A percentile compares a stretch with the other conserved stretches of the same genome.
These are phyloP conservation scores for Porites cylindrica DNA, from an alignment of 92 coral and sea anemone genomes.

Conservation along the genomic window DNA sequence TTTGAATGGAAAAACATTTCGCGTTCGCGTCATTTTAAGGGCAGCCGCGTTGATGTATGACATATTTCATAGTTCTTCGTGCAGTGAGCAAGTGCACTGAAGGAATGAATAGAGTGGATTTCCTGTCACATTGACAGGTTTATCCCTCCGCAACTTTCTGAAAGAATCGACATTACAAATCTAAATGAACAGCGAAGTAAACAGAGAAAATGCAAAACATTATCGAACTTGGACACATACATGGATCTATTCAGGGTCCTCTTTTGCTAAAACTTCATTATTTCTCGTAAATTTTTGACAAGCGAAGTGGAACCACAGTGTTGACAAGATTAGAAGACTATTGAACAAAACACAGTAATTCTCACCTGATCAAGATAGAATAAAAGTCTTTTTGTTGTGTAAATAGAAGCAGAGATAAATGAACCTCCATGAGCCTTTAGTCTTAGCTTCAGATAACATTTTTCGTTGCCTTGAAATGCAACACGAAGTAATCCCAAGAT, in stretches of 20 bases:
- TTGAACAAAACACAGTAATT: neutral
- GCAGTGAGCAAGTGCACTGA: too few relatives aligned
- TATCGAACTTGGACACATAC: too few relatives aligned
- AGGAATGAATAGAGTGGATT: too few relatives aligned
- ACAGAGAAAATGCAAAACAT: too few relatives aligned
- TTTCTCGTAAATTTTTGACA: neutral
- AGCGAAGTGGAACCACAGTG: neutral
- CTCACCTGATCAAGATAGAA: slow-evolving; percentile 22
- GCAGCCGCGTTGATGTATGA: too few relatives aligned
- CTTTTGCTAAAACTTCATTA: neutral
- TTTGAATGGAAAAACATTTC: neutral
- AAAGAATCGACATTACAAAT: too few relatives aligned
- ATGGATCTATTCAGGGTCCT: neutral
- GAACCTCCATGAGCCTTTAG: neutral
- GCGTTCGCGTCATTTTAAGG: too few relatives aligned
- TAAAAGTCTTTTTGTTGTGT: neutral
- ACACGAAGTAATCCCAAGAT: neutral
- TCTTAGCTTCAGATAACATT: neutral
- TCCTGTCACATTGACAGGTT: too few relatives aligned
- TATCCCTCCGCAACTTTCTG: too few relatives aligned
- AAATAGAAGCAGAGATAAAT: neutral
- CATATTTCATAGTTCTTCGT: too few relatives aligned
- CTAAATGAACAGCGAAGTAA: too few relatives aligned
- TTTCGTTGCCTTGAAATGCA: neutral
- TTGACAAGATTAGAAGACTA: neutral